Conservation (phyloP, 2,113 vertebrate genomes). For the Python bivittatus region DNA sequence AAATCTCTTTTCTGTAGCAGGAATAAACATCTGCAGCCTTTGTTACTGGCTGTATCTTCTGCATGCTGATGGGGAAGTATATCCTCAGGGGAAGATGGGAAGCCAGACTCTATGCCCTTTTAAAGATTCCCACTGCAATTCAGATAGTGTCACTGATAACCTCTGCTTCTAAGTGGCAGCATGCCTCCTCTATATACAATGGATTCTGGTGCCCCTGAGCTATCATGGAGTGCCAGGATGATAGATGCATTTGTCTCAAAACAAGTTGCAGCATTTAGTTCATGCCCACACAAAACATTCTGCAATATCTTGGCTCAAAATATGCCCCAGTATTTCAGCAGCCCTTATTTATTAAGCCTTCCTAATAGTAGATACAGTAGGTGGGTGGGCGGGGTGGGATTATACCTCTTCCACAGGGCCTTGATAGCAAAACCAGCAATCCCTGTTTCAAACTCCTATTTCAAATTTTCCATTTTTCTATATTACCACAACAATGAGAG, state of each 20-base stretch:
- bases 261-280: neutral
- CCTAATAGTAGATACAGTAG: neutral
- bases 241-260: conserved; percentile 9
- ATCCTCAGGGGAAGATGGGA: neutral
- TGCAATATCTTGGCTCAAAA: neutral
- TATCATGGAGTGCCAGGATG: neutral
- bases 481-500: neutral
- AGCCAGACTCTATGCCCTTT: neutral
- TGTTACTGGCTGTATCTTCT: neutral
- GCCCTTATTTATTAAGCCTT: neutral
- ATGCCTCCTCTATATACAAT: neutral
- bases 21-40: neutral
- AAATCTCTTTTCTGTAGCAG: neutral
- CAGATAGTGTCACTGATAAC: neutral
- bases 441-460: neutral
- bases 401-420: accelerated
- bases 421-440: neutral
- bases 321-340: neutral
- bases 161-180: neutral
- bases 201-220: neutral
- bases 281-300: neutral
- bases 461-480: neutral
- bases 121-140: neutral
- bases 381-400: neutral
- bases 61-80: neutral